These are phyloP conservation scores for Sphaeramia orbicularis DNA, from an alignment of 2,797 vertebrate genomes.

Conservation along the genomic window DNA sequence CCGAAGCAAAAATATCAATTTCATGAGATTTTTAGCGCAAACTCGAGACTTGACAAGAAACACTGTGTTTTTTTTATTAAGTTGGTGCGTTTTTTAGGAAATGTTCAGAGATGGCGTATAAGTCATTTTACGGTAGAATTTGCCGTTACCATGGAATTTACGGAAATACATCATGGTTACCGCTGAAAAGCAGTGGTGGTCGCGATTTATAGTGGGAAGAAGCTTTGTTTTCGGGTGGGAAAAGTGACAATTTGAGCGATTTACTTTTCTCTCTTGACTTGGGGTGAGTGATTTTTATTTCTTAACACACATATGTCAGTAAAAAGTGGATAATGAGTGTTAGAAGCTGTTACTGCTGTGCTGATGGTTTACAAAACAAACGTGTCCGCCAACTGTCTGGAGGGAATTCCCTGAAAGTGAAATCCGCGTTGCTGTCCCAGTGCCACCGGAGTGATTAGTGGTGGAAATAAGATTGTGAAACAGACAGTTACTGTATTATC, in stretches of 20 bases:
- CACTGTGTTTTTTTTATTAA: fast-evolving
- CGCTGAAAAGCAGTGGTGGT: slow-evolving; percentile 26
- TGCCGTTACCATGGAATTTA: slow-evolving; percentile 77
- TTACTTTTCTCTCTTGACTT: neutral
- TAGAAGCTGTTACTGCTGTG: neutral
- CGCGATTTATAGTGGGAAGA: neutral
- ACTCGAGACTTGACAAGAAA: too few species aligned
- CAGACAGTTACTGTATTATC: slow-evolving; percentile 13
- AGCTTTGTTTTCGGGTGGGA: neutral
- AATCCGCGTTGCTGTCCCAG: neutral
- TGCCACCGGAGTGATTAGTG: slow-evolving; percentile 11
- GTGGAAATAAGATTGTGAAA: slow-evolving; percentile 13
- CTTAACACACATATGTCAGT: neutral
- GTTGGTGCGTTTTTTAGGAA: neutral
- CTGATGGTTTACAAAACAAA: slow-evolving; percentile 13
- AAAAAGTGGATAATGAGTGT: slow-evolving; percentile 7
- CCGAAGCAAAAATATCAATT: neutral
- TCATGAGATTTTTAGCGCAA: neutral
- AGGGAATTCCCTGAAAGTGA: slow-evolving; percentile 32
- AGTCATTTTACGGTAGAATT: slow-evolving; percentile 54
- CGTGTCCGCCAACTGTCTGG: slow-evolving; percentile 12
- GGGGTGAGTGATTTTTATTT: neutral
- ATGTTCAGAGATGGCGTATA: fast-evolving
- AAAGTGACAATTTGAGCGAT: neutral
- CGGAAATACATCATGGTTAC: slow-evolving; percentile 70